Evolutionary conservation across 2,888 invertebrate species (phyloP), one percentile per base, ranked within the genome.

Genomic region (Eupithecia subfuscata): DNA sequence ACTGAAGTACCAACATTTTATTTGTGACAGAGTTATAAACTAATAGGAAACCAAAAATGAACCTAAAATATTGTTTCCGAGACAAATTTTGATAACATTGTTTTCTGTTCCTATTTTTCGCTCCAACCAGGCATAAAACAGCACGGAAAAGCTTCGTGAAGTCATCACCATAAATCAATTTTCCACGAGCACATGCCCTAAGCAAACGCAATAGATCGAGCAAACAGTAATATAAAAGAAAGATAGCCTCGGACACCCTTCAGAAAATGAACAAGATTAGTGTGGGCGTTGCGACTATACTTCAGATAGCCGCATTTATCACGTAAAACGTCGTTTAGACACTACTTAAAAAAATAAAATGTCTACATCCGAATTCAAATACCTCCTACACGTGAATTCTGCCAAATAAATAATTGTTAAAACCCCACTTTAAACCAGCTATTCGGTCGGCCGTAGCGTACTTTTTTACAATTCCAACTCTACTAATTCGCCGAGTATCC

Each of bases 131-230:
- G 37, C 45, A 67, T 43, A 70, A 43, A 73, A 48, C 30, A 75
- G 52, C 74, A 30, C 81, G 82, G 77, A 81, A 79, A 75, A 77
- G 78, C 79, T 77, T 77, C 75, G 83, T 80, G 80, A 81, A 83
- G 80, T 79, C 82, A 81, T 83, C 80, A 83, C 84, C 90, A 87
- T 91, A 90, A 91, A 93, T 92, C 91, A 90, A 91, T 90, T 87
- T 88, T 78, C 81, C 83, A 82, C 83, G 73, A 82, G 80, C 81
- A 77, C 79, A 81, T 78, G 83, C 80, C 92, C 92, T 91, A 90
- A 91, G 86, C 88, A 92, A 92, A 92, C 92, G 84, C 82, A 84
- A 88, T 84, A 88, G 86, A 86, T 85, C 84, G 88, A 85, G 82
- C 88, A 92, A 92, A 92, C 91, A 92, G 82, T 80, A 84, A 84